These are phyloP conservation scores for Cydia fagiglandana DNA, from an alignment of 1,140 invertebrate species.

Conservation along the genomic window DNA sequence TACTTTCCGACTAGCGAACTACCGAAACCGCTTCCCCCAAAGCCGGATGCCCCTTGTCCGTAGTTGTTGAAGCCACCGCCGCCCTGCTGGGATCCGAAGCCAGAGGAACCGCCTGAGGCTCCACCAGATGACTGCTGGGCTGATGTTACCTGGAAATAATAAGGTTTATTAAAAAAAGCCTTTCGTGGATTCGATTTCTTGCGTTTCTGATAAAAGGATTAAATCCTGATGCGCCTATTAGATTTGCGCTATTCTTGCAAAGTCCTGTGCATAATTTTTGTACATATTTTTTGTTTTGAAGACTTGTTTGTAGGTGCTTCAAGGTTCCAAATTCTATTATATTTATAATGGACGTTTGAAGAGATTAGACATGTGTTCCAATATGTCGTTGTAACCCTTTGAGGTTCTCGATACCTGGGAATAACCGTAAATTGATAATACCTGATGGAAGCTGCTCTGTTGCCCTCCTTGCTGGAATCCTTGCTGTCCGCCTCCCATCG, in stretches of 20 bases:
- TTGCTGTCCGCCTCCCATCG: neutral
- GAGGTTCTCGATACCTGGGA: neutral
- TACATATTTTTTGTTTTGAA: no score
- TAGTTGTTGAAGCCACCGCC: conserved; percentile 19
- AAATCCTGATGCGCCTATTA: no score
- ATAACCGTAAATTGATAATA: neutral
- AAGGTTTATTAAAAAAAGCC: neutral
- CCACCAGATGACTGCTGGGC: conserved; percentile 20
- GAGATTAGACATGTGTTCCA: no score
- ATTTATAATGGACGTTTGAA: no score
- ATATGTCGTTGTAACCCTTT: no score
- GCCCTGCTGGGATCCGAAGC: conserved; percentile 5
- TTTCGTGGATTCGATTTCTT: no score
- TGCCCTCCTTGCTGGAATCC: conserved; percentile 21
- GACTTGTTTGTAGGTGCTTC: no score
- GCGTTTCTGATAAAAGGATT: no score
- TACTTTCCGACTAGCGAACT: conserved; percentile 5
- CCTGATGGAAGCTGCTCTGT: conserved; percentile 26
- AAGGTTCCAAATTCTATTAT: no score
- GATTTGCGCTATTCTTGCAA: no score
- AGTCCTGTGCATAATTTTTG: no score
- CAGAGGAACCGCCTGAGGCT: neutral
- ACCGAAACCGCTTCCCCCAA: conserved; percentile 11
- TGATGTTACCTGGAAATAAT: conserved; percentile 2
- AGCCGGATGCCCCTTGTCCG: neutral